Evolutionary conservation across 2,888 invertebrate genomes (phyloP).

Genomic region (Yponomeuta evonymella): DNA sequence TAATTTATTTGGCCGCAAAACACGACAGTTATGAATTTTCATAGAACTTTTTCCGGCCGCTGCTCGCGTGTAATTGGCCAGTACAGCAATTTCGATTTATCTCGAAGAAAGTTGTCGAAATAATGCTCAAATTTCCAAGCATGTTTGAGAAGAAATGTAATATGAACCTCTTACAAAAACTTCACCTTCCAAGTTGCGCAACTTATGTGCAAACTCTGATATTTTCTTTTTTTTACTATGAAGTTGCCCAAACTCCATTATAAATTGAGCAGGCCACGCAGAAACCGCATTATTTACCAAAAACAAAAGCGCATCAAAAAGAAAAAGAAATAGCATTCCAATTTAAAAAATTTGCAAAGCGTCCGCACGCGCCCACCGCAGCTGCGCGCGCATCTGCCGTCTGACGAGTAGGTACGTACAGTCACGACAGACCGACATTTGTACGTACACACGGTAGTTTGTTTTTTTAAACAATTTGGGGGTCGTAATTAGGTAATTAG

Average conservation of each 20-base stretch:
- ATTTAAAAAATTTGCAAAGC: conserved; percentile 14
- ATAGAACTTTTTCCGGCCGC: too few species aligned
- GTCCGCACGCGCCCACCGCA: conserved; percentile 21
- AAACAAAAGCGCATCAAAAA: not conserved
- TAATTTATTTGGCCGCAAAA: too few species aligned
- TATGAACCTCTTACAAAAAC: not conserved
- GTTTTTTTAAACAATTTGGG: not conserved
- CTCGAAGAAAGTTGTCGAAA: too few species aligned
- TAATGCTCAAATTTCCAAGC: too few species aligned
- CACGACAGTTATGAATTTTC: too few species aligned
- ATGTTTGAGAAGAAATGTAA: too few species aligned
- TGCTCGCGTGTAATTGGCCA: too few species aligned
- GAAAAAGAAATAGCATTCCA: not conserved
- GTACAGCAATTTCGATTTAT: too few species aligned
- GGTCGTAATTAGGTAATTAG: not conserved
- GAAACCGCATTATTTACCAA: not conserved
- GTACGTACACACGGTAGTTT: not conserved
- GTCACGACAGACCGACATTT: not conserved
- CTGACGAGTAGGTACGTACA: conserved; percentile 1
- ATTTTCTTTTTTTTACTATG: not conserved
- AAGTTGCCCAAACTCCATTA: too few species aligned
- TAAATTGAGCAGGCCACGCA: too few species aligned
- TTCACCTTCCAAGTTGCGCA: not conserved
- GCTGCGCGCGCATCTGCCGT: conserved; percentile 38
- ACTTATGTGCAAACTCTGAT: too few species aligned